These are phyloP conservation scores for Procambarus virginalis DNA, from an alignment of 1,140 invertebrate genomes.

Conservation along the genomic window DNA sequence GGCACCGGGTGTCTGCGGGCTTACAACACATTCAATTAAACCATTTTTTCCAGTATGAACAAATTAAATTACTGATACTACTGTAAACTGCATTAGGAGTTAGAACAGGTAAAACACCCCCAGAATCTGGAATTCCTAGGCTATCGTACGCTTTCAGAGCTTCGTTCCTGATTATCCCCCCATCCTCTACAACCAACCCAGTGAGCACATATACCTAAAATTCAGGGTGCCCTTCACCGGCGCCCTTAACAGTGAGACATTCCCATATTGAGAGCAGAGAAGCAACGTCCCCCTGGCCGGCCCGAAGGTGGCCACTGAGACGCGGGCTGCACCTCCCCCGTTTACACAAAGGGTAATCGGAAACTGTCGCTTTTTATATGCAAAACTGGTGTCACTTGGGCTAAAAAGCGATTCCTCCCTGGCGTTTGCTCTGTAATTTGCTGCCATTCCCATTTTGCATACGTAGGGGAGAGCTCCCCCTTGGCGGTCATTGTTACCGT, in stretches of 20 bases:
- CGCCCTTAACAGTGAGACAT: slow-evolving; percentile 1
- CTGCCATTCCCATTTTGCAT: slow-evolving; percentile 55
- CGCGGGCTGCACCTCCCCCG: slow-evolving; percentile 52
- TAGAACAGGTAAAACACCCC: too few species aligned
- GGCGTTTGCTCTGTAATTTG: slow-evolving; percentile 55
- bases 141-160: too few species aligned
- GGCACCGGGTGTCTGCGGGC: too few species aligned
- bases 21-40: too few species aligned
- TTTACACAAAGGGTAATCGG: slow-evolving; percentile 47
- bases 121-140: too few species aligned
- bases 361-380: slow-evolving; percentile 63
- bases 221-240: not conserved
- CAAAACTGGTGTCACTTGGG: slow-evolving; percentile 64
- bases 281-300: not conserved
- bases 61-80: too few species aligned
- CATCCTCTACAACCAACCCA: not conserved
- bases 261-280: slow-evolving; percentile 13
- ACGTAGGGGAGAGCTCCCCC: not conserved
- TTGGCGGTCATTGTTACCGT: slow-evolving; percentile 15
- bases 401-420: slow-evolving; percentile 60
- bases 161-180: too few species aligned
- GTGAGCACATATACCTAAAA: not conserved
- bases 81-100: too few species aligned
- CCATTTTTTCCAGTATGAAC: too few species aligned
- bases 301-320: slow-evolving; percentile 15